These are phyloP conservation scores for Thymelicus lineola DNA, from an alignment of 2,888 invertebrate species.

Conservation along the genomic window DNA sequence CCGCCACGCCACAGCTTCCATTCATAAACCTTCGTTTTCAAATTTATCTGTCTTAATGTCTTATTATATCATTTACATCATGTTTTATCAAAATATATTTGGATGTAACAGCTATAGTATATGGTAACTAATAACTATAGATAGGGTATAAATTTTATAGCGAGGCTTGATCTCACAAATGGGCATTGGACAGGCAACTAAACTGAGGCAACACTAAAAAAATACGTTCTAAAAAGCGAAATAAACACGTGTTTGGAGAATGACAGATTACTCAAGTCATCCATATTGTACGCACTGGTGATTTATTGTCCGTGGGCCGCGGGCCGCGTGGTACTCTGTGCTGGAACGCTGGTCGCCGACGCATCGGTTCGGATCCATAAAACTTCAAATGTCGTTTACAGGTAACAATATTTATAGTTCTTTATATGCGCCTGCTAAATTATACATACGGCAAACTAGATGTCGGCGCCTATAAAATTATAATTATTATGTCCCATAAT, in stretches of 20 bases:
- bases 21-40: neutral
- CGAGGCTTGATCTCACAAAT: no score
- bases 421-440: neutral
- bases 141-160: no score
- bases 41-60: no score
- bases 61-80: no score
- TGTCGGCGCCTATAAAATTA: no score
- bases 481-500: no score
- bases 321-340: neutral
- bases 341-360: conserved; percentile 5
- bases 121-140: no score
- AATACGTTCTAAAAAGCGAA: neutral
- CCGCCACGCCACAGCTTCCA: neutral
- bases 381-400: conserved; percentile 16
- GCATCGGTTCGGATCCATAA: conserved; percentile 19
- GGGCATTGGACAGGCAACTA: no score
- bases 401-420: conserved; percentile 9
- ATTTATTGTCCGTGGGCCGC: neutral
- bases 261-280: neutral
- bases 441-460: no score
- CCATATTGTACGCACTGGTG: neutral
- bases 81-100: no score
- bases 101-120: no score
- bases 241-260: neutral
- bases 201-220: neutral